phyloP scores from a whole-genome alignment of 2,113 vertebrate genomes.

The Rhinopithecus roxellana region DNA sequence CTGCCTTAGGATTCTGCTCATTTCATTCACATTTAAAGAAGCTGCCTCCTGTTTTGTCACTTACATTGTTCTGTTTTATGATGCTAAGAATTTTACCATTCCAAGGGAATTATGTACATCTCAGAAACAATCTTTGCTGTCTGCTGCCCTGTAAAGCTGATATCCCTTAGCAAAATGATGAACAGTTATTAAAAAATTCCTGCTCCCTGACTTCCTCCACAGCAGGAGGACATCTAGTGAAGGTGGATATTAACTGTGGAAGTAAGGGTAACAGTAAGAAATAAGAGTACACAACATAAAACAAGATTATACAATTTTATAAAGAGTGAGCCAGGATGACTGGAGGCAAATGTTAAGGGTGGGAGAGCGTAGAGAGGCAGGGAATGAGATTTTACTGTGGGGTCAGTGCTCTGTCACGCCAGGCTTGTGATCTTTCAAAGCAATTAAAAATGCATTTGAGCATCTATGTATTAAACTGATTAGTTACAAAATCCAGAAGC shows the following conservation, averaged over 20 bases:
- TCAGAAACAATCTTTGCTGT: neutral
- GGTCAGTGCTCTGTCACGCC: accelerated
- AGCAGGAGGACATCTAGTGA: neutral
- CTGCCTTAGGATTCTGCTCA: too few relatives aligned
- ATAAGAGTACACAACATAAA: accelerated
- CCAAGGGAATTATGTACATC: neutral
- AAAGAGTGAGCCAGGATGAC: neutral
- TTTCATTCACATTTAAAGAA: neutral
- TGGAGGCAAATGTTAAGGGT: accelerated
- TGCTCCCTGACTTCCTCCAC: neutral
- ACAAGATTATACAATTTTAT: too few relatives aligned
- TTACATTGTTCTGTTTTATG: neutral
- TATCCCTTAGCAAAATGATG: neutral
- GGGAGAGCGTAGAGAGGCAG: neutral
- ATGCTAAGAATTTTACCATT: neutral
- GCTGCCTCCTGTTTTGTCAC: too few relatives aligned
- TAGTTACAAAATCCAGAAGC: neutral
- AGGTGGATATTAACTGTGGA: neutral
- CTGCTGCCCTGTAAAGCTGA: neutral
- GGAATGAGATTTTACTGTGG: accelerated
- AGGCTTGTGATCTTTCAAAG: neutral
- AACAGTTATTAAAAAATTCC: neutral
- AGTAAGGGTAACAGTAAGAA: neutral
- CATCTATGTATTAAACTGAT: neutral
- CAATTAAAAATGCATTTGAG: too few relatives aligned